phyloP scores from a whole-genome alignment of 2,797 vertebrate genomes.

The Lemur catta region DNA sequence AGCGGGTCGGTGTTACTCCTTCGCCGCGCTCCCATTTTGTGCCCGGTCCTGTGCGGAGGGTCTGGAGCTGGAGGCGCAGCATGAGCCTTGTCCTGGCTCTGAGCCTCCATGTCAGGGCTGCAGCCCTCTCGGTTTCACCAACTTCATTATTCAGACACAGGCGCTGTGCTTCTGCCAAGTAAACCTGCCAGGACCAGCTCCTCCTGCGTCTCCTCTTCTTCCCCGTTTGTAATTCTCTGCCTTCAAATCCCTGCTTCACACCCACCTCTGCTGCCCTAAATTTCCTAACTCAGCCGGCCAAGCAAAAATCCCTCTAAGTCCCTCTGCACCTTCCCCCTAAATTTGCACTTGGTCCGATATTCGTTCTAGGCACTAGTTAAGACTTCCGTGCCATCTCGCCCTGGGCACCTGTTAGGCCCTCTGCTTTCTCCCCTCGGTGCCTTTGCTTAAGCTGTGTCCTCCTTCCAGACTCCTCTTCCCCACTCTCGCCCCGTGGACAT shows the following conservation, averaged over 20 bases:
- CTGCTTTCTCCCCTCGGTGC: neutral
- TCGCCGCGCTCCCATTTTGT: accelerated
- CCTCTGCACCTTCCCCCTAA: neutral
- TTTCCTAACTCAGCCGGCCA: neutral
- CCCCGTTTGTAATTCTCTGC: neutral
- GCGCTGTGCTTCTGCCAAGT: neutral
- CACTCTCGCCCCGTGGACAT: neutral
- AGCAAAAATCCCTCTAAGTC: neutral
- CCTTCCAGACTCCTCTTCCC: neutral
- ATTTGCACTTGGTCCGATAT: neutral
- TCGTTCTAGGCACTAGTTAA: neutral
- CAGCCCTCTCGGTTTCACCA: neutral
- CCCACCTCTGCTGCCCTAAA: neutral
- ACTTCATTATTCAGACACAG: neutral
- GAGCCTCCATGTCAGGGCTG: neutral
- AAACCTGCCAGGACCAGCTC: neutral
- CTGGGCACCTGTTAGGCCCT: accelerated
- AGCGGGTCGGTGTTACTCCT: accelerated
- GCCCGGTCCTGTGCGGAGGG: neutral
- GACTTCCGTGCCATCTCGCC: neutral
- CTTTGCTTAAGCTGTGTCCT: neutral
- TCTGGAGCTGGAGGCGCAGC: neutral
- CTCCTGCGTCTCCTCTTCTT: neutral
- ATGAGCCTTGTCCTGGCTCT: neutral
- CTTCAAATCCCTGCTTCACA: neutral